These are phyloP conservation scores for Myripristis murdjan DNA, from an alignment of 2,797 vertebrate species.

Conservation along the genomic window DNA sequence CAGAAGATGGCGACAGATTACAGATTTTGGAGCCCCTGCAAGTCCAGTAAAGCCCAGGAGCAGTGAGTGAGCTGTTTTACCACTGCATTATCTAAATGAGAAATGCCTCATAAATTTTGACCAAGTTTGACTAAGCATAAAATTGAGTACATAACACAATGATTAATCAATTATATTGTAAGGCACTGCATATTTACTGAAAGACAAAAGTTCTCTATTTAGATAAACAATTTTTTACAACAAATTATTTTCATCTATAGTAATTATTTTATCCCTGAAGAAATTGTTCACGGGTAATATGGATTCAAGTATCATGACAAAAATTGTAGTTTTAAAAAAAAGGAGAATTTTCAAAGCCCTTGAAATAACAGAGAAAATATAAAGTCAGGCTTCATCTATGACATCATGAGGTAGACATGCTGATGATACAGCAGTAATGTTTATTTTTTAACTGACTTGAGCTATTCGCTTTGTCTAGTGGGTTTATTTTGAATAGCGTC, in stretches of 20 bases:
- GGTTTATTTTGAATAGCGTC: neutral
- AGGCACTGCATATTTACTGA: neutral
- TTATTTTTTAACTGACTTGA: constrained; percentile 2
- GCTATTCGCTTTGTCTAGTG: constrained; percentile 6
- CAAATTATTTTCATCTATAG: neutral
- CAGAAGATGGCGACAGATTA: constrained; percentile 79
- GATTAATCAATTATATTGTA: neutral
- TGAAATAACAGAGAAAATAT: neutral
- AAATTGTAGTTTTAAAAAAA: constrained; percentile 4
- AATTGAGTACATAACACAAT: neutral
- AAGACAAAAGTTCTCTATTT: neutral
- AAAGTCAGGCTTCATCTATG: constrained; percentile 2
- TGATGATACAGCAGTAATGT: neutral
- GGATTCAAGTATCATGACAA: constrained; percentile 2
- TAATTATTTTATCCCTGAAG: neutral
- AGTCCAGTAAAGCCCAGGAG: neutral
- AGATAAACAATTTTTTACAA: neutral
- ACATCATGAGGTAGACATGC: neutral
- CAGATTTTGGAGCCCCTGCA: constrained; percentile 5
- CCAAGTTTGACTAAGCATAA: neutral
- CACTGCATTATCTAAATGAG: neutral
- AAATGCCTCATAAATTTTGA: neutral
- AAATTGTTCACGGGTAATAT: neutral
- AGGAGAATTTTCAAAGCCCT: neutral
- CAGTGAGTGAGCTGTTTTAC: neutral